Evolutionary conservation across 2,888 invertebrate species (phyloP).

Genomic region (Drosophila mayaguana): DNA sequence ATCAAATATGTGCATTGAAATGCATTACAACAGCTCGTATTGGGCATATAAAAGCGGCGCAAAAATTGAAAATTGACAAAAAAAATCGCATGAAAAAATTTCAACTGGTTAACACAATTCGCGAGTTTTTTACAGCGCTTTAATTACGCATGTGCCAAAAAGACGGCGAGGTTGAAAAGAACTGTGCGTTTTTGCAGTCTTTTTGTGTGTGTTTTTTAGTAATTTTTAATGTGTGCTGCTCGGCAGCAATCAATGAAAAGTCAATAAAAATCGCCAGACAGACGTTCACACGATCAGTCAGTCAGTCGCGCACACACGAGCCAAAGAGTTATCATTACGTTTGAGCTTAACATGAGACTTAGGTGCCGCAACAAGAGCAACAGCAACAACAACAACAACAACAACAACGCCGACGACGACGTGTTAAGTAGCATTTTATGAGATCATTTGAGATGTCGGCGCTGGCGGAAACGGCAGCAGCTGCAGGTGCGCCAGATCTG

Average conservation of each 20-base stretch:
- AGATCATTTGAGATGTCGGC: slow-evolving; percentile 62
- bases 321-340: slow-evolving; percentile 67
- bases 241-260: slow-evolving; percentile 73
- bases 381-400: slow-evolving; percentile 32
- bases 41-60: slow-evolving; percentile 23
- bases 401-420: slow-evolving; percentile 24
- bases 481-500: slow-evolving; percentile 56
- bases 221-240: slow-evolving; percentile 40
- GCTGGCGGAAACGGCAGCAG: slow-evolving; percentile 43
- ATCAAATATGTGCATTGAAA: slow-evolving; percentile 35
- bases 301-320: slow-evolving; percentile 49
- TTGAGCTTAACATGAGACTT: slow-evolving; percentile 34
- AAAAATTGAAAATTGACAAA: slow-evolving; percentile 22
- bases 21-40: slow-evolving; percentile 58
- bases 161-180: slow-evolving; percentile 62
- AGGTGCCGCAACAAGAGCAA: slow-evolving; percentile 26
- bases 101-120: slow-evolving; percentile 58
- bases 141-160: slow-evolving; percentile 64
- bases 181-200: slow-evolving; percentile 13
- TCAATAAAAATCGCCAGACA: slow-evolving; percentile 64
- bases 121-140: slow-evolving; percentile 57
- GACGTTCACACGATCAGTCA: slow-evolving; percentile 43
- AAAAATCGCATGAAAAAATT: slow-evolving; percentile 10
- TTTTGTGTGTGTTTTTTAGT: slow-evolving; percentile 25
- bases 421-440: slow-evolving; percentile 76